Evolutionary conservation across 2,113 vertebrate species (phyloP).

Genomic region (Apteryx mantelli): DNA sequence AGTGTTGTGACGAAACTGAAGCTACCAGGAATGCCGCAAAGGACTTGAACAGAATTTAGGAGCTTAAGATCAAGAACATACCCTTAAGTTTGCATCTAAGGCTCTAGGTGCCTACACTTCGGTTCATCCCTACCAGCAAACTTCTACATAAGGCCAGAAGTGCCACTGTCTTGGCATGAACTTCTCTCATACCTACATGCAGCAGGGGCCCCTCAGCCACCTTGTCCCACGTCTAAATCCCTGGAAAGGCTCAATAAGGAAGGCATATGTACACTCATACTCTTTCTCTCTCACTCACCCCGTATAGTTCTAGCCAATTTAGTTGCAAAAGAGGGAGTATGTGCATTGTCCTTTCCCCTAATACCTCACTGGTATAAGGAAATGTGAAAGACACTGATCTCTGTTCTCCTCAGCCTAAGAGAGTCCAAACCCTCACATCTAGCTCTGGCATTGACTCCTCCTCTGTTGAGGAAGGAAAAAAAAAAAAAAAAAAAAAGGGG

Average conservation of each 20-base stretch:
- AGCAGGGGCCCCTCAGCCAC: background rate
- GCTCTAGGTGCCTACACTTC: background rate
- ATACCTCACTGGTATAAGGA: background rate
- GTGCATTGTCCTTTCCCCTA: background rate
- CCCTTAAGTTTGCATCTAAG: background rate
- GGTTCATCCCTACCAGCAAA: background rate
- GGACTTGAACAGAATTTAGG: background rate
- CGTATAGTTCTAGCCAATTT: background rate
- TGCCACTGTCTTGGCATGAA: background rate
- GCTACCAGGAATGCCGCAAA: background rate
- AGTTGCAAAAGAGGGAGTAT: background rate
- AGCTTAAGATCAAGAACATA: background rate
- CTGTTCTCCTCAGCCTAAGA: background rate
- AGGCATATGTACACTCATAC: background rate
- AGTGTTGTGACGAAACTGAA: background rate
- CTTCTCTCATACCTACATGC: background rate
- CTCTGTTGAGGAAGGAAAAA: background rate
- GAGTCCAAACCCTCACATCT: background rate
- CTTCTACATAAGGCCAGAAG: background rate
- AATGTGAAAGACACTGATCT: background rate
- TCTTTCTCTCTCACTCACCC: background rate
- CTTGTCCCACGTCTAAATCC: background rate
- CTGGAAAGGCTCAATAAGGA: background rate
- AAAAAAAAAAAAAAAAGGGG: background rate
- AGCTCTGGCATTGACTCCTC: background rate